These are phyloP conservation scores for Drosophila rellima DNA, from an alignment of 2,888 invertebrate genomes.

Conservation along the genomic window DNA sequence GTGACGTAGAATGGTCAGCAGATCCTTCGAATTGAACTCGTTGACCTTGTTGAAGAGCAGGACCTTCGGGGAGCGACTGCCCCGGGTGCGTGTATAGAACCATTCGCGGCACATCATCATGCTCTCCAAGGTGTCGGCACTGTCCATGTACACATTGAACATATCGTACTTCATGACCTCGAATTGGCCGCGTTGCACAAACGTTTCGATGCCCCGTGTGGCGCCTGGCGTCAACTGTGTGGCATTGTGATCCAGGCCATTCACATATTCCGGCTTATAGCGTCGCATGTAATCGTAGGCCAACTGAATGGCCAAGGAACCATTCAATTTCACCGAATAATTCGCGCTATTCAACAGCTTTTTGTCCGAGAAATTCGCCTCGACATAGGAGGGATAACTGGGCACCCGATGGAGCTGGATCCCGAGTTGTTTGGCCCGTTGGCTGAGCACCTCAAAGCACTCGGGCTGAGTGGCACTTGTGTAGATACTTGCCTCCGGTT, in stretches of 20 bases:
- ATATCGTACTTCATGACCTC: conserved; percentile 59
- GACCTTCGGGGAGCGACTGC: conserved; percentile 63
- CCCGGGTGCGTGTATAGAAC: conserved; percentile 61
- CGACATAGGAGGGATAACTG: conserved; percentile 49
- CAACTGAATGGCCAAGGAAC: conserved; percentile 67
- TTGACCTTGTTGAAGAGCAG: conserved; percentile 68
- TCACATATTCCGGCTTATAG: conserved; percentile 55
- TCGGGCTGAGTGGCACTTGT: conserved; percentile 65
- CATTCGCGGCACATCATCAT: conserved; percentile 74
- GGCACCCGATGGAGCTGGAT: conserved; percentile 61
- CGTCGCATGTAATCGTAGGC: conserved; percentile 64
- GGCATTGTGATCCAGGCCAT: conserved; percentile 43
- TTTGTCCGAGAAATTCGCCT: conserved; percentile 47
- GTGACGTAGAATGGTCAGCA: conserved; percentile 60
- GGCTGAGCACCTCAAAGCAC: conserved; percentile 63
- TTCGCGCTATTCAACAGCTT: conserved; percentile 48
- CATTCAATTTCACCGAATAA: conserved; percentile 54
- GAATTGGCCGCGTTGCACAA: conserved; percentile 57
- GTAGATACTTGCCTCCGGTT: conserved; percentile 59
- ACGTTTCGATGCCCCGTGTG: conserved; percentile 52
- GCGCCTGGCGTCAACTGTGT: conserved; percentile 50
- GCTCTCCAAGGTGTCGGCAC: conserved; percentile 69
- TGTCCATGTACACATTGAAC: conserved; percentile 68
- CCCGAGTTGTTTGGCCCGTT: conserved; percentile 60
- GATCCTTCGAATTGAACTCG: conserved; percentile 72